Conservation (phyloP, 2,113 vertebrate species). For the Speoplatyrhinus poulsoni region DNA sequence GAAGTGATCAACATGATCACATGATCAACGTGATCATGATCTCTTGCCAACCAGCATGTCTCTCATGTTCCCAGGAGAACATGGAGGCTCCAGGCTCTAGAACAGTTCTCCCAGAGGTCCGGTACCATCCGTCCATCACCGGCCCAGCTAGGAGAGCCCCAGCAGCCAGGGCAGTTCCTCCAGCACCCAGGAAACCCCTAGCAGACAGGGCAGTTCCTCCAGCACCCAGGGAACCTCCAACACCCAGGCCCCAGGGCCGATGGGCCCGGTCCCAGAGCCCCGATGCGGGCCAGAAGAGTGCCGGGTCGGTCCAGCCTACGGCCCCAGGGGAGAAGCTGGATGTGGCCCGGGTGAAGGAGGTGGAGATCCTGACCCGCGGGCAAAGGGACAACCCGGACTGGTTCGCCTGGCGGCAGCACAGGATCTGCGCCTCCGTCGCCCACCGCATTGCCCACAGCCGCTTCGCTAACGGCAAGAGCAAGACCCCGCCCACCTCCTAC, state of each 20-base stretch:
- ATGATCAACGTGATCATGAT: too few relatives aligned
- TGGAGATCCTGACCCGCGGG: conserved; percentile 80
- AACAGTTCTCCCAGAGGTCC: conserved; percentile 30
- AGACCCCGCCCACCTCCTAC: conserved; percentile 75
- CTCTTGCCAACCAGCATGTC: too few relatives aligned
- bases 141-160: neutral
- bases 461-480: conserved; percentile 68
- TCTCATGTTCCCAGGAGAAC: too few relatives aligned
- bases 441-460: conserved; percentile 73
- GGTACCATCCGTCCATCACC: conserved; percentile 55
- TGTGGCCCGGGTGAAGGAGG: conserved; percentile 32
- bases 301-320: neutral
- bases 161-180: neutral
- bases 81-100: too few relatives aligned
- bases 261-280: neutral
- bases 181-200: neutral
- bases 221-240: neutral
- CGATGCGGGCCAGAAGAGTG: neutral
- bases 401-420: conserved; percentile 78
- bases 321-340: conserved; percentile 23
- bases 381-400: conserved; percentile 77
- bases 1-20: too few relatives aligned
- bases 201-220: neutral
- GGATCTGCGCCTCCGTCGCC: conserved; percentile 81
- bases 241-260: neutral